phyloP scores from a whole-genome alignment of 1,140 invertebrate species.

The Drosophila tani region DNA sequence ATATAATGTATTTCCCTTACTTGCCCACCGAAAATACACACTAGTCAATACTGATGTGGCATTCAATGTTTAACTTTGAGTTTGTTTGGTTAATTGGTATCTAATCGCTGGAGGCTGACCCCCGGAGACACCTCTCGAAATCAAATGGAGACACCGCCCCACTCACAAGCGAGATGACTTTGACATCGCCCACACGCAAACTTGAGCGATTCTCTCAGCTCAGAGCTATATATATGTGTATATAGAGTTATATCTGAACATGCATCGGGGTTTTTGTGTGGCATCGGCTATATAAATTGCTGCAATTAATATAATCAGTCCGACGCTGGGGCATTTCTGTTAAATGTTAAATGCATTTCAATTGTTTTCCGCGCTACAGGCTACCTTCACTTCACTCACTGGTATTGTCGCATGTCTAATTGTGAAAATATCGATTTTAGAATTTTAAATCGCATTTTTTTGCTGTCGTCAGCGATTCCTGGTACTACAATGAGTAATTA shows the following conservation, averaged over 20 bases:
- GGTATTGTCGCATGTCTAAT: conserved; percentile 55
- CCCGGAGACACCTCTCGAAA: conserved; percentile 60
- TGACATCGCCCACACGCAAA: conserved; percentile 73
- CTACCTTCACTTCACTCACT: conserved; percentile 3
- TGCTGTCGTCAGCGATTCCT: conserved; percentile 19
- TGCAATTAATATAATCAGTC: conserved; percentile 69
- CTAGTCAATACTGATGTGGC: conserved; percentile 16
- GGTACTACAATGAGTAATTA: conserved; percentile 25
- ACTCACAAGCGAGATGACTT: conserved; percentile 27
- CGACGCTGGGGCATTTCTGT: conserved; percentile 42
- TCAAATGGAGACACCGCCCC: conserved; percentile 21
- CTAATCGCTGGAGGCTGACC: conserved; percentile 63
- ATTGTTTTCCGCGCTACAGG: conserved; percentile 49
- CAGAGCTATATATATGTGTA: conserved; percentile 10
- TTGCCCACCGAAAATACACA: conserved; percentile 3
- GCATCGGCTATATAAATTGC: conserved; percentile 55
- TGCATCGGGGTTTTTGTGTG: conserved; percentile 26
- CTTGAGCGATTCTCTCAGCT: conserved; percentile 15
- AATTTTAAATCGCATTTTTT: conserved; percentile 59
- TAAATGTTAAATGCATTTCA: conserved; percentile 63
- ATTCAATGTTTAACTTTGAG: conserved; percentile 25
- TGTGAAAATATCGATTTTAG: conserved; percentile 67
- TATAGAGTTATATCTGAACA: conserved; percentile 20
- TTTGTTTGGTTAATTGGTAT: conserved; percentile 64
- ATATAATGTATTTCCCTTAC: conserved; percentile 28